Base-by-base conservation (phyloP, 2,113 vertebrate species). In the Orthonyx spaldingii region DNA sequence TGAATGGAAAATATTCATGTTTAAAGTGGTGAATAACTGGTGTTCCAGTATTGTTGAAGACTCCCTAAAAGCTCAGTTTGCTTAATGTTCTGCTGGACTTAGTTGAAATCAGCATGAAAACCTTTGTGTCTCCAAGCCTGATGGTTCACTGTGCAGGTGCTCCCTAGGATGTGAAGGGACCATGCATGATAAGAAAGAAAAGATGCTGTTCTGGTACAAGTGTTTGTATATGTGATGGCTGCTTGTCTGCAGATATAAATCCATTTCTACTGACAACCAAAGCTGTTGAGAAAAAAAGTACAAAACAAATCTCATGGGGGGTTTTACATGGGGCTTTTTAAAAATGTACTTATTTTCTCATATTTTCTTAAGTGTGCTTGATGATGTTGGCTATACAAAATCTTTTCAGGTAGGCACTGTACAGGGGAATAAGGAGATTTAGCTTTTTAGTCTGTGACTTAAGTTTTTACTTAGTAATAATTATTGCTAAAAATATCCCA, bases 101-200 rank as follows among this genome's bases (percentile, higher is more conserved):
- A 19, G 0, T 39, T 1, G 2, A 33, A 56, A 33, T 42, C 11
- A 69, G 32, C 4, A 2, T 17, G 35, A n/a, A 74, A 55, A 28
- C 22, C 13, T 81, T 75, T 63, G 39, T 23, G 16, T 35, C 23
- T 63, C 28, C 16, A n/a, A 49, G 42, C n/a, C 22, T 39, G 15
- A 5, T 35, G 16, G 16, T 37, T 80, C 82, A 14, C 30, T 80
- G 14, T 49, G 6, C 8, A 6, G 35, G 1, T 69, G 19, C 28
- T 94, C n/a, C 6, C 7, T 23, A 24, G 60, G 28, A 12, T 24
- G 37, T 66, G 47, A 26, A 30, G 30, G 28, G 37, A 3, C 11
- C 1, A 0, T 12, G 21, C 2, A 3, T 27, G 28, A 5, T 10
- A 19, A 56, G 39, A 47, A 68, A 4, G 11, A 8, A 19, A 80